These are phyloP conservation scores for Pelobates cultripes DNA, from an alignment of 2,797 vertebrate genomes.

Conservation along the genomic window DNA sequence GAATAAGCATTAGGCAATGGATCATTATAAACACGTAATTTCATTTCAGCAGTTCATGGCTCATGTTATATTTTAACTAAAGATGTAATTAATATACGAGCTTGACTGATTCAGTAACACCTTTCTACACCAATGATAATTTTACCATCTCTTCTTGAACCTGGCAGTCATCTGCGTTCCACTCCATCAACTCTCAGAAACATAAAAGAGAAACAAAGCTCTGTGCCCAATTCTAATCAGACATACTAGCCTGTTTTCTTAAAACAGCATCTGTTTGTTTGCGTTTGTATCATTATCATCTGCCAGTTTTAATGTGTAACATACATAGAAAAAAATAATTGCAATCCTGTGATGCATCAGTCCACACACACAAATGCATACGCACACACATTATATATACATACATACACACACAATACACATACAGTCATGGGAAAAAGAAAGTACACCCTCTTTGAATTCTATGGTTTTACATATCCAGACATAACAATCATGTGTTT, in stretches of 20 bases:
- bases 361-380: no score
- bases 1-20: no score
- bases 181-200: constrained; percentile 55
- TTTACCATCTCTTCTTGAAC: constrained; percentile 56
- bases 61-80: constrained; percentile 32
- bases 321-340: no score
- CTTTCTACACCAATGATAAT: constrained; percentile 59
- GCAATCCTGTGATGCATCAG: no score
- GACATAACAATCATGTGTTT: no score
- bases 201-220: constrained; percentile 43
- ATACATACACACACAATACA: no score
- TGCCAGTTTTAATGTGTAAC: no score
- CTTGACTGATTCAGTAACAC: constrained; percentile 55
- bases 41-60: constrained; percentile 26
- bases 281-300: constrained; percentile 7
- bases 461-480: no score
- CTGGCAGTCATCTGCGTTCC: constrained; percentile 60
- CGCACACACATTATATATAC: no score
- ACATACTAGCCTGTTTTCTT: constrained; percentile 36
- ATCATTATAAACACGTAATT: not conserved
- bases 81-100: constrained; percentile 59
- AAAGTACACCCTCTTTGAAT: no score
- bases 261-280: constrained; percentile 49
- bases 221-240: constrained; percentile 56
- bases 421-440: no score